Evolutionary conservation across 2,888 invertebrate species (phyloP).

Genomic region (Shargacucullia verbasci): DNA sequence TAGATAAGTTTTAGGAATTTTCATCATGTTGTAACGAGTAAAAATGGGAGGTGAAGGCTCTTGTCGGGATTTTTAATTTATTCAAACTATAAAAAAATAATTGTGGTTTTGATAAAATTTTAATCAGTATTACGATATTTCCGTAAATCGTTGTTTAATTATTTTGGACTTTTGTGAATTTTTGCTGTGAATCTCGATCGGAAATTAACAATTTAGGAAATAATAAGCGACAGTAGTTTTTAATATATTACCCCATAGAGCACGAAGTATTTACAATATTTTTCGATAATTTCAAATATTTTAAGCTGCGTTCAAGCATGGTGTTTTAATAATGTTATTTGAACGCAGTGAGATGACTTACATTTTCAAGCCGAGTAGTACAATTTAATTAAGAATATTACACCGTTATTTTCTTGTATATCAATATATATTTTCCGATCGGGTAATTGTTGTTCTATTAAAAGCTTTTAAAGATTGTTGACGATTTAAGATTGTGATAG

Average conservation of each 20-base stretch:
- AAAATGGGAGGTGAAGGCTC: constrained; percentile 61
- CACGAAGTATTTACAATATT: constrained; percentile 37
- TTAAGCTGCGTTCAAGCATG: constrained; percentile 32
- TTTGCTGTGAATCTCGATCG: constrained; percentile 57
- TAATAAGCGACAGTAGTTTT: constrained; percentile 18
- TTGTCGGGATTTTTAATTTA: constrained; percentile 47
- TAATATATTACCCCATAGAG: constrained; percentile 24
- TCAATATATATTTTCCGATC: constrained; percentile 49
- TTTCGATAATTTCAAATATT: constrained; percentile 41
- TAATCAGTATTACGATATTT: constrained; percentile 74
- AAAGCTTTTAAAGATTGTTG: constrained; percentile 85
- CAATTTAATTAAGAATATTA: constrained; percentile 7
- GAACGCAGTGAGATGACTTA: constrained; percentile 17
- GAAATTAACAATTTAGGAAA: constrained; percentile 26
- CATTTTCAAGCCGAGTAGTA: constrained; percentile 29
- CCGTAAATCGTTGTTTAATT: constrained; percentile 40
- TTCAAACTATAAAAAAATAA: constrained; percentile 41
- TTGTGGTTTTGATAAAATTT: constrained; percentile 68
- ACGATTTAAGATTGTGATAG: constrained; percentile 72
- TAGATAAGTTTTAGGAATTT: constrained; percentile 85
- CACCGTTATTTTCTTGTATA: constrained; percentile 35
- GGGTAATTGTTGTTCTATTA: constrained; percentile 75
- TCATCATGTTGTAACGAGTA: constrained; percentile 81
- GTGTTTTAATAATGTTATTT: constrained; percentile 25
- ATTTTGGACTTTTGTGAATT: constrained; percentile 34